A percentile compares a stretch with the other conserved stretches of the same genome.
phyloP scores from a whole-genome alignment of 2,113 vertebrate species.

The Ceyx melanurus region DNA sequence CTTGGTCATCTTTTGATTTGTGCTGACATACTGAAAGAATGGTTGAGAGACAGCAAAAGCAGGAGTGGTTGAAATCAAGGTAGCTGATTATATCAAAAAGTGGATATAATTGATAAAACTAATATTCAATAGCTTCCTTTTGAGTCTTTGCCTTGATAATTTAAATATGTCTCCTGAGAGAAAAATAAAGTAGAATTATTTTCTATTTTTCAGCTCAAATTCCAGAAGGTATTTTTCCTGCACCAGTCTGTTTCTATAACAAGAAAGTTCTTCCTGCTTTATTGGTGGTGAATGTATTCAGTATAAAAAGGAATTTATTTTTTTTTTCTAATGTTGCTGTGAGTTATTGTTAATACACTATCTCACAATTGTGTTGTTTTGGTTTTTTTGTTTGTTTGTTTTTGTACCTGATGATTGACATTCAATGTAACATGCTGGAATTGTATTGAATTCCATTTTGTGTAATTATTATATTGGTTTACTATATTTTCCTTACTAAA shows the following conservation, averaged over 20 bases:
- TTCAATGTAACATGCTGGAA: neutral
- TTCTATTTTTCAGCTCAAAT: neutral
- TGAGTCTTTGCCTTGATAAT: neutral
- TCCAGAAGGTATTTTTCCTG: neutral
- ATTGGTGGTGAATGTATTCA: neutral
- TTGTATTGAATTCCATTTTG: slow-evolving; percentile 7
- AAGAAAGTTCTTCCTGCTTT: neutral
- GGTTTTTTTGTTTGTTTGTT: neutral
- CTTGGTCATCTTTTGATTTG: neutral
- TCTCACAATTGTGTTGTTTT: neutral
- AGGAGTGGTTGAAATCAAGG: neutral
- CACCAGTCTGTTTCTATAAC: neutral
- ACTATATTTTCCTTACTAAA: neutral
- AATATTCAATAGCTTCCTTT: neutral
- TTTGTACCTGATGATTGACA: neutral
- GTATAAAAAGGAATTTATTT: neutral
- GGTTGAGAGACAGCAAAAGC: neutral
- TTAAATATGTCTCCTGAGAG: neutral
- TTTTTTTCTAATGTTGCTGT: neutral
- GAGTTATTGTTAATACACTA: neutral
- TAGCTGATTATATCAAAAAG: neutral
- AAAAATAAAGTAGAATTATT: neutral
- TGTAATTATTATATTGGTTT: neutral
- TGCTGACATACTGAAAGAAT: neutral
- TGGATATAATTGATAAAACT: neutral